phyloP scores from a whole-genome alignment of 2,888 invertebrate species.

The Aquatica leii region DNA sequence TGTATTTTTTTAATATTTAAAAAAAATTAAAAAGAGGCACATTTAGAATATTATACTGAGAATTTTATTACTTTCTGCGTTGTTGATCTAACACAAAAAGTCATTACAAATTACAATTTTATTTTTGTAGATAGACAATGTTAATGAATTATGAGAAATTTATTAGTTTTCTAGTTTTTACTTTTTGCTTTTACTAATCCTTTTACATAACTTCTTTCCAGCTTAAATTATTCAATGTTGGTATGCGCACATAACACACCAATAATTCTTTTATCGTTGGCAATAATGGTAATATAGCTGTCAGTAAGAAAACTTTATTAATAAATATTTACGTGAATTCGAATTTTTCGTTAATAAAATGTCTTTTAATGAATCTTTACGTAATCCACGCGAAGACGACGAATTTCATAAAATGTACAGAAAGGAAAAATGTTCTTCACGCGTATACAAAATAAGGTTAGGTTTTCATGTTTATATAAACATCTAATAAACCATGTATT shows the following conservation, averaged over 20 bases:
- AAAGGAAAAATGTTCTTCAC: neutral
- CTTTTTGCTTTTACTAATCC: neutral
- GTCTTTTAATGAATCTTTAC: neutral
- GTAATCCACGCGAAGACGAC: neutral
- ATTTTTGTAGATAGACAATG: too few species aligned
- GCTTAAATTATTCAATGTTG: neutral
- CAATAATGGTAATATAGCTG: too few species aligned
- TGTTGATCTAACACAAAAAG: too few species aligned
- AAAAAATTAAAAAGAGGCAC: too few species aligned
- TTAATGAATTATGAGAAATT: too few species aligned
- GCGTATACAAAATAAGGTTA: constrained; percentile 9
- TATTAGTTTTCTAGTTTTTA: too few species aligned
- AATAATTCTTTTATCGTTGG: too few species aligned
- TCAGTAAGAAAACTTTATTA: neutral
- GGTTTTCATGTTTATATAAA: neutral
- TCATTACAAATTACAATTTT: too few species aligned
- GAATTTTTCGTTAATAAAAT: neutral
- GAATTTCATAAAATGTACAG: neutral
- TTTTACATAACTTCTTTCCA: neutral
- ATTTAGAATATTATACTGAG: too few species aligned
- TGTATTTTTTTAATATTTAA: too few species aligned
- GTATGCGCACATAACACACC: too few species aligned
- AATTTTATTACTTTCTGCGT: too few species aligned
- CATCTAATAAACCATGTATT: neutral
- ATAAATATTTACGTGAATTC: neutral